Percentiles rank a stretch among this genome's conserved stretches.
Evolutionary conservation across 2,113 vertebrate species (phyloP).

Genomic region (Callorhinus ursinus): DNA sequence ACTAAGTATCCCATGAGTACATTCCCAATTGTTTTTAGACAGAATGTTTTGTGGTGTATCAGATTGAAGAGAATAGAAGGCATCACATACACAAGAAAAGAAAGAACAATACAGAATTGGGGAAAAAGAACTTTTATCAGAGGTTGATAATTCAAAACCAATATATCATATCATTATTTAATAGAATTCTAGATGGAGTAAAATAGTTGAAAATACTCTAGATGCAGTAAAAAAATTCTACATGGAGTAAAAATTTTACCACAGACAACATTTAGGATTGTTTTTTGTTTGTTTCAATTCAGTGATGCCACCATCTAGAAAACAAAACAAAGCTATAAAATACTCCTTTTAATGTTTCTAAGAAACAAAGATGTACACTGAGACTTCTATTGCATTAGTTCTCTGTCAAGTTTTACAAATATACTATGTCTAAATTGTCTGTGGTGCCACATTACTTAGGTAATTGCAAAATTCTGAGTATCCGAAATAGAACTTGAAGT

Average conservation of each 20-base stretch:
- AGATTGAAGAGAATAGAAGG: neutral
- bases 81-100: neutral
- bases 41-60: neutral
- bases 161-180: neutral
- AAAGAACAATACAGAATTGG: neutral
- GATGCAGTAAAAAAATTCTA: neutral
- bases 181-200: neutral
- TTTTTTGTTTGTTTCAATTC: constrained; percentile 56
- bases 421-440: neutral
- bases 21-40: neutral
- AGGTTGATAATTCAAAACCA: neutral
- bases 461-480: neutral
- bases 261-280: constrained; percentile 40
- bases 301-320: constrained; percentile 50
- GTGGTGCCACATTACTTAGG: neutral
- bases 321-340: neutral
- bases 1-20: neutral
- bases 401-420: neutral
- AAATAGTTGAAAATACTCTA: constrained; percentile 43
- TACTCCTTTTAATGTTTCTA: neutral
- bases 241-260: constrained; percentile 2
- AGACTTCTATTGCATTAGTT: neutral
- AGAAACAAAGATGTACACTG: neutral
- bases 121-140: neutral
- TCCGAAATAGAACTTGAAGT: neutral